Conservation (phyloP, 1,140 invertebrate genomes). For the Hyles vespertilio region DNA sequence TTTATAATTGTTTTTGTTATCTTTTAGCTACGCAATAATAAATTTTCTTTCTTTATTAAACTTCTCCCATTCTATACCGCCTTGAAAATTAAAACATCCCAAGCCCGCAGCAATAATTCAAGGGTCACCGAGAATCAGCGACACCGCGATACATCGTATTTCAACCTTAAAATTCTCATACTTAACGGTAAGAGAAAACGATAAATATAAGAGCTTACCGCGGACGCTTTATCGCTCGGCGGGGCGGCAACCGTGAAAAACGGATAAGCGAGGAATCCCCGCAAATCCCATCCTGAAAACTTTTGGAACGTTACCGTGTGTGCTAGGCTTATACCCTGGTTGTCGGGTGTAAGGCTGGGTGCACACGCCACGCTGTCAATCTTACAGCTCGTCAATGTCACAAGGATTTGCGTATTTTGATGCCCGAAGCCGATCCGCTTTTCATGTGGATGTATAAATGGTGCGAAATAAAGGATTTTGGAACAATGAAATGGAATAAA, state of each 20-base stretch:
- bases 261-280: conserved; percentile 46
- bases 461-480: neutral
- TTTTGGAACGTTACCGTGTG: conserved; percentile 30
- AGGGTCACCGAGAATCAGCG: no score
- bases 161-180: conserved; percentile 18
- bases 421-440: no score
- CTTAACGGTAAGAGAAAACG: conserved; percentile 35
- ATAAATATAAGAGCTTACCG: conserved; percentile 58
- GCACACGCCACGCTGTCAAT: conserved; percentile 1
- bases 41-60: no score
- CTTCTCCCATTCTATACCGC: no score
- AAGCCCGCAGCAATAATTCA: no score
- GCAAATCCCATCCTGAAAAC: conserved; percentile 42
- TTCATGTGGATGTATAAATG: neutral
- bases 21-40: no score
- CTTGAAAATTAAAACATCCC: no score
- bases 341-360: conserved; percentile 5
- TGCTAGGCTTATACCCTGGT: conserved; percentile 24
- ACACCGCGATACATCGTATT: conserved; percentile 1
- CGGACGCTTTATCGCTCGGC: conserved; percentile 37
- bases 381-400: neutral
- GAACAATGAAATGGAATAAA: no score
- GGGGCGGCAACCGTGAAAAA: conserved; percentile 45
- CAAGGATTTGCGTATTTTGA: neutral
- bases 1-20: no score